Conservation (phyloP, 2,113 vertebrate species). For the Alligator sinensis region DNA sequence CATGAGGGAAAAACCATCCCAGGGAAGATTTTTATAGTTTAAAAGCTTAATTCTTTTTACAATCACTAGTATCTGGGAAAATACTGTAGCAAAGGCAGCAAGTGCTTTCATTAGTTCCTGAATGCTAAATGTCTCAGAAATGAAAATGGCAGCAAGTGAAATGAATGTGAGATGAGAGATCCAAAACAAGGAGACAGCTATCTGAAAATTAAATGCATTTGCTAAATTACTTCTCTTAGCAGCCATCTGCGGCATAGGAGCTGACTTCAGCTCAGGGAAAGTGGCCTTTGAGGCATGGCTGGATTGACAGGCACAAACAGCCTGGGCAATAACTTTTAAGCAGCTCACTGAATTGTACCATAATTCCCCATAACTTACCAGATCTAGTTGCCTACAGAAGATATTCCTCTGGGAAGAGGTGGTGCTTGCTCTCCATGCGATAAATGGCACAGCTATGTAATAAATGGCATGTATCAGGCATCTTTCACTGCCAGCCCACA, state of each 20-base stretch:
- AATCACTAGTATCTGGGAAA: slow-evolving; percentile 20
- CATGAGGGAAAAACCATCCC: slow-evolving; percentile 3
- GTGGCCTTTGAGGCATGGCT: slow-evolving; percentile 1
- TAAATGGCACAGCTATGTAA: not conserved
- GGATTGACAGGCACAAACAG: not conserved
- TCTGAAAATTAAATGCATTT: slow-evolving; percentile 16
- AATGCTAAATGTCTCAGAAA: not conserved
- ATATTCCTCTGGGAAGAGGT: not conserved
- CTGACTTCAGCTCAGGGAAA: slow-evolving; percentile 30
- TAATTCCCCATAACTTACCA: not conserved
- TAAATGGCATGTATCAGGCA: rapidly evolving
- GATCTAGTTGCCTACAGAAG: not conserved
- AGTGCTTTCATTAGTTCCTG: not conserved
- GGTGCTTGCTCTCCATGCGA: not conserved
- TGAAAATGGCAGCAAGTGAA: not conserved
- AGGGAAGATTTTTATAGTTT: not conserved
- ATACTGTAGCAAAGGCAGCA: not conserved
- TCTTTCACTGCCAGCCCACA: not conserved
- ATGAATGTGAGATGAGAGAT: not conserved
- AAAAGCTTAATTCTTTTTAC: not conserved
- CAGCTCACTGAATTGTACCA: not conserved
- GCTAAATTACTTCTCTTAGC: slow-evolving; percentile 54
- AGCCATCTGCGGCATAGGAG: slow-evolving; percentile 19
- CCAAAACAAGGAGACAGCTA: slow-evolving; percentile 49
- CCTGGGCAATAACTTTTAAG: not conserved